Evolutionary conservation across 2,888 invertebrate species (phyloP).

Genomic region (Epinotia ramella): DNA sequence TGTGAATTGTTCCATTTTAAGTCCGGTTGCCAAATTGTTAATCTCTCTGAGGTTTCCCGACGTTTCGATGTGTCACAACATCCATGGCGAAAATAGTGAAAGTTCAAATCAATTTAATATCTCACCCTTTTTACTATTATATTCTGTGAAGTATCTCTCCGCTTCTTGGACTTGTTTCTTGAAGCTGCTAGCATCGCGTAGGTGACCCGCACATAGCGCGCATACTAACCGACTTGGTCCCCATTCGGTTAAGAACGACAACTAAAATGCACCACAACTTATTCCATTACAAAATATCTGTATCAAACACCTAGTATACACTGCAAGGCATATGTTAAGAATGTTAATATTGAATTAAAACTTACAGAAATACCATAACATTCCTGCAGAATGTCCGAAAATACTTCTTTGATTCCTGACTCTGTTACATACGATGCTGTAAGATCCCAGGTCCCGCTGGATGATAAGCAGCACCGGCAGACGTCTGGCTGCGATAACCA

Average conservation of each 20-base stretch:
- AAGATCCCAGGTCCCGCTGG: conserved; percentile 47
- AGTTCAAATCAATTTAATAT: no score
- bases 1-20: no score
- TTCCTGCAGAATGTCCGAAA: conserved; percentile 47
- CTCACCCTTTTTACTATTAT: conserved; percentile 54
- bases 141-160: conserved; percentile 56
- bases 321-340: background rate
- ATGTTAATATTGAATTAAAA: conserved; percentile 18
- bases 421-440: conserved; percentile 47
- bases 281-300: background rate
- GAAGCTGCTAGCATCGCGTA: conserved; percentile 60
- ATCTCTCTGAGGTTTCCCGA: no score
- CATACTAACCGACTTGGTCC: conserved; percentile 62
- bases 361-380: conserved; percentile 50
- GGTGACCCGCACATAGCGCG: conserved; percentile 56
- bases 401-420: conserved; percentile 47
- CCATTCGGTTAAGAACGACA: conserved; percentile 58
- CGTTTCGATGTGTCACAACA: no score
- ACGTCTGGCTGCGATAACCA: conserved; percentile 52
- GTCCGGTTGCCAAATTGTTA: no score
- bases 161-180: conserved; percentile 60
- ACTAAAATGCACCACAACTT: conserved; percentile 48
- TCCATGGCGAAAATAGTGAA: no score
- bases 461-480: conserved; percentile 50
- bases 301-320: background rate